A percentile compares a stretch with the other conserved stretches of the same genome.
Evolutionary conservation across 2,888 invertebrate genomes (phyloP).

Genomic region (Folsomia manolachei): DNA sequence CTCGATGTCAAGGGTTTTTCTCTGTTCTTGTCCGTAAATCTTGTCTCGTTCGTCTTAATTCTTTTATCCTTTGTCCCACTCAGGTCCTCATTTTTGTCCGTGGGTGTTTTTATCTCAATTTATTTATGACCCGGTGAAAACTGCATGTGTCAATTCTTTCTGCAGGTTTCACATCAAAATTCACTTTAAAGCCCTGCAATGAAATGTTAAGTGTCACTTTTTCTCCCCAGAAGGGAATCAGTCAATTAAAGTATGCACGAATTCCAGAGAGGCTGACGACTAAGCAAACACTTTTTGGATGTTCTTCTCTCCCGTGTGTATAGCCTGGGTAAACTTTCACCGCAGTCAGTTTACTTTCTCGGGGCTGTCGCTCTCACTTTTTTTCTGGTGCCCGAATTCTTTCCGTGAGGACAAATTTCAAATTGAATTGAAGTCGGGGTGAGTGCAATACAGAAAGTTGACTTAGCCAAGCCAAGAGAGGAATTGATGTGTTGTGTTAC

Average conservation of each 20-base stretch:
- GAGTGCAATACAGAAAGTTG: too few species aligned
- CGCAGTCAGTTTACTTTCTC: neutral
- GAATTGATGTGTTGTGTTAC: too few species aligned
- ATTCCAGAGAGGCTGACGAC: neutral
- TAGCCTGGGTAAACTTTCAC: neutral
- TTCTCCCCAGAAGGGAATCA: constrained; percentile 15
- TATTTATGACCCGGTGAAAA: neutral
- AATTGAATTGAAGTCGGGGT: neutral
- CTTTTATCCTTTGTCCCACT: neutral
- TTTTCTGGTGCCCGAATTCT: too few species aligned
- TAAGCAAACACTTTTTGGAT: neutral
- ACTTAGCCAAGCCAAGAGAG: too few species aligned
- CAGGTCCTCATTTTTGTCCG: neutral
- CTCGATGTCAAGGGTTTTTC: too few species aligned
- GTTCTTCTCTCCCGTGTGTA: neutral
- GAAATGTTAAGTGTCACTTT: constrained; percentile 4
- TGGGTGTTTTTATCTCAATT: neutral
- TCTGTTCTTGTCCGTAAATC: too few species aligned
- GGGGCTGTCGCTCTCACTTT: neutral
- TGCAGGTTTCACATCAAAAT: neutral
- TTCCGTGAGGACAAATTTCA: neutral
- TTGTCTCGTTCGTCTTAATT: too few species aligned
- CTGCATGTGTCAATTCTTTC: neutral
- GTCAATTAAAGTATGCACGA: constrained; percentile 17
- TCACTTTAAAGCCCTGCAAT: neutral